A percentile compares a stretch with the other conserved stretches of the same genome.
Conservation (phyloP, 2,888 invertebrate genomes). For the Clivina fossor region DNA sequence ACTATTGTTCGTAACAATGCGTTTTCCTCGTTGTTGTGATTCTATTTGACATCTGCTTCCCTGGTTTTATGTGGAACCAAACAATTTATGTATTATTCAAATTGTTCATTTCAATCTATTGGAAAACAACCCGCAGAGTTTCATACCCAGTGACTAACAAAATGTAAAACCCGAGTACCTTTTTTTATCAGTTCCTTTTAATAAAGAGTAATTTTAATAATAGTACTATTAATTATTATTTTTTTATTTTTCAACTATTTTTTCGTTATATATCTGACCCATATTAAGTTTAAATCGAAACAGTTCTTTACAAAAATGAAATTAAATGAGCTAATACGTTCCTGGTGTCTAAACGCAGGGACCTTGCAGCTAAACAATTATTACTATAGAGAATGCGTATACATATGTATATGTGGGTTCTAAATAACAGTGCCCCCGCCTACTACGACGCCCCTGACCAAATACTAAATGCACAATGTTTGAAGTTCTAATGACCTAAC, state of each 20-base stretch:
- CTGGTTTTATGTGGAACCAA: not conserved
- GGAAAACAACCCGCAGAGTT: conserved; percentile 11
- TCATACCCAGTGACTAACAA: conserved; percentile 12
- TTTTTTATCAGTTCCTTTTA: too few species aligned
- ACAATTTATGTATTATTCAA: conserved; percentile 25
- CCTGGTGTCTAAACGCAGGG: too few species aligned
- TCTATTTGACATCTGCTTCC: conserved; percentile 20
- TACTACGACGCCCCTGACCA: not conserved
- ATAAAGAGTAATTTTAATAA: too few species aligned
- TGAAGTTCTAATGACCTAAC: conserved; percentile 8
- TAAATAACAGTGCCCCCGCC: conserved; percentile 12
- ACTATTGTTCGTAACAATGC: conserved; percentile 7
- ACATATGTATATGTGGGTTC: conserved; percentile 7
- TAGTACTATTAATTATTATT: too few species aligned
- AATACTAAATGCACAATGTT: conserved; percentile 4
- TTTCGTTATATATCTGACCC: too few species aligned
- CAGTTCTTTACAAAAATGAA: too few species aligned
- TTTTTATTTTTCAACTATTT: too few species aligned
- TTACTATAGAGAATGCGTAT: not conserved
- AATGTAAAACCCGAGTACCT: not conserved
- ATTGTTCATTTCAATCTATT: conserved; percentile 8
- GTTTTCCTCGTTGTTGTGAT: too few species aligned
- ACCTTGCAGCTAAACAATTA: not conserved
- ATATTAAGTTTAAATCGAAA: too few species aligned
- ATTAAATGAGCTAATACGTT: too few species aligned